Evolutionary conservation across 1,140 invertebrate species (phyloP), one percentile per base, ranked within the genome.

Genomic region (Aphis gossypii): DNA sequence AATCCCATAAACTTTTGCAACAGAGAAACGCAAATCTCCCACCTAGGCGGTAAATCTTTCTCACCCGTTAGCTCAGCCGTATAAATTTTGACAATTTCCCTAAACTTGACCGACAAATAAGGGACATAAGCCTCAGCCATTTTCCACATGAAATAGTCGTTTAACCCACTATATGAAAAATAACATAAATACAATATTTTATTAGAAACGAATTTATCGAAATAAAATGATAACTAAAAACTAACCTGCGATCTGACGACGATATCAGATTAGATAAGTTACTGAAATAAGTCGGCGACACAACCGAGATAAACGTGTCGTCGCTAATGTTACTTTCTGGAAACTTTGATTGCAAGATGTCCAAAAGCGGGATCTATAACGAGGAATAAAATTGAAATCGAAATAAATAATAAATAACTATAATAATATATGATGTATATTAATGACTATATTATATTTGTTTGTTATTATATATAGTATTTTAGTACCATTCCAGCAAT

Each of bases 141-240:
- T 89, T 95, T 95, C 96, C 96, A 97, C 94, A 96, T 96, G 76
- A 97, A 94, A 94, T 97, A 97, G 94, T 96, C 96, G 95, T 97
- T 97, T 86, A 97, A 94, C 18, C 95, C 95, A 94, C 96, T 96
- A 94, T 46, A 35, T 56, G 23, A n/a, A 30, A 56, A 93, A 35
- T 35, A 41, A 41, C n/a, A 76, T 6, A 84, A 48, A 44, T 14
- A 56, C 25, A 38, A 20, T 68, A 76, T 76, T 76, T 35, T n/a
- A 30, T 76, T 76, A n/a, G 60, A 76, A 76, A 76, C 14, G 14
- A 76, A 76, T 5, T 76, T 86, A n/a, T 23, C 14, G 1, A 2
- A 46, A 35, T 90, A 21, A 3, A 60, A 51, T 2, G 8, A 38
- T 90, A 18, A 21, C 6, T 1, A 89, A 41, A 8, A 90, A 60